Conservation (phyloP, 2,888 invertebrate species). For the Lithophane leautieri region DNA sequence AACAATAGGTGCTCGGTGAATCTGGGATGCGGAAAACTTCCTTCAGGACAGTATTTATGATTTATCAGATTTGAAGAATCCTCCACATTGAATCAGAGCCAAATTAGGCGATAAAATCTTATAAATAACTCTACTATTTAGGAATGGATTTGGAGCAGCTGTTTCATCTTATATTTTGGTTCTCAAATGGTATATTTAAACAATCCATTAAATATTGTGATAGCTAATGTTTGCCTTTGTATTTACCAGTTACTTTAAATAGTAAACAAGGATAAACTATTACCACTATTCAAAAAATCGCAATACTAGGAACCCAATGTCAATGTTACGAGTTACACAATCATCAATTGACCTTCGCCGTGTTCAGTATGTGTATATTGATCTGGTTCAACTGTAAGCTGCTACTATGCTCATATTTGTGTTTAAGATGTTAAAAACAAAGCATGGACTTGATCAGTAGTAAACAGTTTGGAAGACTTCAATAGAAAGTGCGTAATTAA, state of each 20-base stretch:
- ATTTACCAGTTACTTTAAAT: neutral
- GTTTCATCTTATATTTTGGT: neutral
- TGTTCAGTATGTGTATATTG: slow-evolving; percentile 36
- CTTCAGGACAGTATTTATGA: neutral
- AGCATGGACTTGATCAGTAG: neutral
- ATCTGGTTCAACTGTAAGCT: slow-evolving; percentile 36
- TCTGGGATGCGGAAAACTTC: slow-evolving; percentile 18
- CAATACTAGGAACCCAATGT: slow-evolving; percentile 53
- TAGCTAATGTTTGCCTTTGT: neutral
- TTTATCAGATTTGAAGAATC: neutral
- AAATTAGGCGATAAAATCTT: neutral
- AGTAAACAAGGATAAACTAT: slow-evolving; percentile 36
- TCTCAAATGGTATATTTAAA: neutral
- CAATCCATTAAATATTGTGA: neutral
- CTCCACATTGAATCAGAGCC: neutral
- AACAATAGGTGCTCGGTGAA: slow-evolving; percentile 1
- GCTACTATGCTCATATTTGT: neutral
- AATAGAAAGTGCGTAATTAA: neutral
- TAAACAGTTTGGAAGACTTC: neutral
- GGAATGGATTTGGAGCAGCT: neutral
- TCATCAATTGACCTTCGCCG: slow-evolving; percentile 60
- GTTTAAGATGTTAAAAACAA: neutral
- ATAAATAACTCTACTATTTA: neutral
- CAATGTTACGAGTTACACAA: slow-evolving; percentile 62
- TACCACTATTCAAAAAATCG: slow-evolving; percentile 40